These are phyloP conservation scores for Ceratina japonica DNA, from an alignment of 1,140 invertebrate genomes.

Conservation along the genomic window DNA sequence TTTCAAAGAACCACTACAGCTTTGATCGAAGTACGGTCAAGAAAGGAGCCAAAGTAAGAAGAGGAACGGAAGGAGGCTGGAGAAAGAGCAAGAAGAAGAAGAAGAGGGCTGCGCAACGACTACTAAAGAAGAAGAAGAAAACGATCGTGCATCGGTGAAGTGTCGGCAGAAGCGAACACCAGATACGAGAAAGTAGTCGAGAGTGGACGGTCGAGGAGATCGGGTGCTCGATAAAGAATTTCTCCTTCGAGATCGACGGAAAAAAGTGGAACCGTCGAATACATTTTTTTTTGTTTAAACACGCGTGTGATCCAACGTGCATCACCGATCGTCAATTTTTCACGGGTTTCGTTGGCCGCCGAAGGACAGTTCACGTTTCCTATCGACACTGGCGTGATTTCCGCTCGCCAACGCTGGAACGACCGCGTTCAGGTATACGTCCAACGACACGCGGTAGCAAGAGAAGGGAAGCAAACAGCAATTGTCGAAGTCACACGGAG, in stretches of 20 bases:
- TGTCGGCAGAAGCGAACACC: conserved; percentile 43
- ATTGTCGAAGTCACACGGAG: conserved; percentile 59
- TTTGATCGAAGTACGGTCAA: conserved; percentile 28
- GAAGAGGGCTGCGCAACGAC: conserved; percentile 19
- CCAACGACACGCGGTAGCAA: not conserved
- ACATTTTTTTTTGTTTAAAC: not conserved
- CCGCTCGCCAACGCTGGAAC: not conserved
- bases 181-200: conserved; percentile 52
- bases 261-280: not conserved
- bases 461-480: conserved; percentile 36
- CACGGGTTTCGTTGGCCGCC: conserved; percentile 21
- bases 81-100: conserved; percentile 3
- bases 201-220: conserved; percentile 50
- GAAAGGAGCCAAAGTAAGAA: not conserved
- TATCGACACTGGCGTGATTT: conserved; percentile 11
- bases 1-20: conserved; percentile 32
- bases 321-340: not conserved
- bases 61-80: conserved; percentile 24
- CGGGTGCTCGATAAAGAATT: conserved; percentile 51
- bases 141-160: conserved; percentile 46
- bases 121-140: conserved; percentile 33
- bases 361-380: not conserved
- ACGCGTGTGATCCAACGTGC: not conserved
- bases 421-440: not conserved
- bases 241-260: conserved; percentile 20